phyloP scores from a whole-genome alignment of 1,140 invertebrate species.

The Aphis gossypii region DNA sequence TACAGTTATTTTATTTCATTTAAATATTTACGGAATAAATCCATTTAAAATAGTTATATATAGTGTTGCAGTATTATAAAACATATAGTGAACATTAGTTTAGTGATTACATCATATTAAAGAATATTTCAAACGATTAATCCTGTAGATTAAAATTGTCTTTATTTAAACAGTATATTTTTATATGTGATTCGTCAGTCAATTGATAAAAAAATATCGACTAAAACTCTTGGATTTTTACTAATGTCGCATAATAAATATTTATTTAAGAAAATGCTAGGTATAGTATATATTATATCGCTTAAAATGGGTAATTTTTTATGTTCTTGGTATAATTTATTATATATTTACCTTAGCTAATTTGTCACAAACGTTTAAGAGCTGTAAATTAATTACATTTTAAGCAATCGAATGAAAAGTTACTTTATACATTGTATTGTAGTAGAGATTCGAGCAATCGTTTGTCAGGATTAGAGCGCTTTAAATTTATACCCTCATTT shows the following conservation, averaged over 20 bases:
- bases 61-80: too few species aligned
- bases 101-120: too few species aligned
- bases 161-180: background rate
- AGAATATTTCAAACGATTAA: background rate
- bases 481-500: slow-evolving; percentile 18
- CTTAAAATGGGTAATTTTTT: background rate
- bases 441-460: slow-evolving; percentile 19
- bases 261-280: background rate
- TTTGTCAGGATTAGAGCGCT: slow-evolving; percentile 51
- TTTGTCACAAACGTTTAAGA: slow-evolving; percentile 35
- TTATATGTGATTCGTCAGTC: background rate
- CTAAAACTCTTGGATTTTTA: background rate
- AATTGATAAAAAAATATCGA: background rate
- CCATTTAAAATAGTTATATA: too few species aligned
- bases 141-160: background rate
- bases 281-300: background rate
- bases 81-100: too few species aligned
- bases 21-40: too few species aligned
- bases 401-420: slow-evolving; percentile 46
- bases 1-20: too few species aligned
- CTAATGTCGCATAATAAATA: background rate
- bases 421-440: slow-evolving; percentile 1
- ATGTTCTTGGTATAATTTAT: background rate
- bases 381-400: slow-evolving; percentile 54
- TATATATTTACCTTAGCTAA: slow-evolving; percentile 7